Evolutionary conservation across 2,888 invertebrate genomes (phyloP), one percentile per base, ranked within the genome.

Genomic region (Meganola albula): DNA sequence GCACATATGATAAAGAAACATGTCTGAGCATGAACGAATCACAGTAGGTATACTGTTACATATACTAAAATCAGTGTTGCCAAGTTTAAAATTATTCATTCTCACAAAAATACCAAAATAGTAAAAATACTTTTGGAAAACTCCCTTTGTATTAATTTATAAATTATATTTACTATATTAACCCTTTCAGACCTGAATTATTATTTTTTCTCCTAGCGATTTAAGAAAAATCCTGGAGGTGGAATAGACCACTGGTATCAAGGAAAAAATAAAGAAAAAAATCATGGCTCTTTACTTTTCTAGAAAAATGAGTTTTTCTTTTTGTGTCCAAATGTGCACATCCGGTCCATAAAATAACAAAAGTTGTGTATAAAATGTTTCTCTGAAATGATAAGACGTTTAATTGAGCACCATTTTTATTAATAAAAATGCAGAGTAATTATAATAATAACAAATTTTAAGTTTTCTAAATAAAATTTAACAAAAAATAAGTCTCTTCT

Each of bases 261-360:
- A 35, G 13, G 31, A 21, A 22, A 28, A 37, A 30, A 22, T 28
- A 39, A 43, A 43, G 33, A 31, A 34, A 39, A n/a, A 30, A 43
- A 35, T 34, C 38, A 30, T 43, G 31, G 24, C 33, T 35, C 12
- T 24, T 16, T 12, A 16, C 27, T 33, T 37, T 32, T 27, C 30
- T 21, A 27, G 24, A 45, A 40, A 38, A n/a, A n/a, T n/a, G n/a
- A n/a, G n/a, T n/a, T n/a, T n/a, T 41, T 40, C 37, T 41, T 41
- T 44, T 37, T 43, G 42, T 44, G 44, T 37, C 30, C 34, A 44
- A 43, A 38, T 40, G 44, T 40, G 33, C 27, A 38, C 44, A 38
- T 35, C 34, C 40, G 42, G 34, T 34, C 26, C 27, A 40, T 22
- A 18, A 40, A 31, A 20, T 40, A 31, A 12, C 24, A 27, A 36